Evolutionary conservation across 2,113 vertebrate species (phyloP).

Genomic region (Vulpes ferrilata): DNA sequence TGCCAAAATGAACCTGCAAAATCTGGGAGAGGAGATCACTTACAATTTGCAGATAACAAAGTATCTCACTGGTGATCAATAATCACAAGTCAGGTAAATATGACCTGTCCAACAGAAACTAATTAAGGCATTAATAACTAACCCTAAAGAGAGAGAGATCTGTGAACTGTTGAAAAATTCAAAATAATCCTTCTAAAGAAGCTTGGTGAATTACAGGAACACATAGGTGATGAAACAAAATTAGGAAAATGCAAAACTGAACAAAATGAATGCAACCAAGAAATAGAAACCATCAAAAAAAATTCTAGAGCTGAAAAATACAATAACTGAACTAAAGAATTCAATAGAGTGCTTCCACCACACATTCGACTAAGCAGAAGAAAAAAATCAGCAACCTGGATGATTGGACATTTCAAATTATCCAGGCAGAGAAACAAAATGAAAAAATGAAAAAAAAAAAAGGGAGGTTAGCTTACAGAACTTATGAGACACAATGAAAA

Average conservation of each 20-base stretch:
- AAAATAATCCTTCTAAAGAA: conserved; percentile 1
- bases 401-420: neutral
- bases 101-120: neutral
- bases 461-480: neutral
- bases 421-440: neutral
- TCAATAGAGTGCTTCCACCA: neutral
- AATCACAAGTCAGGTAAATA: neutral
- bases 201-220: neutral
- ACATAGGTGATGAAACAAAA: neutral
- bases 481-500: neutral
- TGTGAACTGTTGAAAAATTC: neutral
- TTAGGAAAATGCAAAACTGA: neutral
- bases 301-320: neutral
- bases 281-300: neutral
- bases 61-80: neutral
- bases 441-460: neutral
- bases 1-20: neutral
- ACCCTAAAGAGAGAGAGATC: neutral
- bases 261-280: neutral
- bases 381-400: neutral
- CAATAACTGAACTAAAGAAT: neutral
- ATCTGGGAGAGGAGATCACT: neutral
- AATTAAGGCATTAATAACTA: neutral
- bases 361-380: neutral
- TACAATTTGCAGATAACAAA: neutral